Evolutionary conservation across 2,888 invertebrate genomes (phyloP).

Genomic region (Rutpela maculata): DNA sequence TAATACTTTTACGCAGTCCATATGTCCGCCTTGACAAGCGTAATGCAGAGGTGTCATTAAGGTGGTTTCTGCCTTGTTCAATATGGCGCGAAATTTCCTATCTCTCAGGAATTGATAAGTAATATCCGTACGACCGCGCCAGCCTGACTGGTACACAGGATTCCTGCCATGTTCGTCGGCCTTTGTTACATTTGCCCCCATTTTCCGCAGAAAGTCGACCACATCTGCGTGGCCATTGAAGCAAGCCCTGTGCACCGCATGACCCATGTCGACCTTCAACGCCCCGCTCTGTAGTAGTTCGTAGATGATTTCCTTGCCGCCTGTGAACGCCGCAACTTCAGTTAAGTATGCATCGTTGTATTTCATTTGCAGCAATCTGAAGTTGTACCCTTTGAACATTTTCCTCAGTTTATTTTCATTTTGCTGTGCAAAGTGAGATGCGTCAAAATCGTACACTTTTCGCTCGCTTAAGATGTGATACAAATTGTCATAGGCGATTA

Average conservation of each 20-base stretch:
- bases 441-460: conserved; percentile 23
- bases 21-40: conserved; percentile 36
- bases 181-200: conserved; percentile 27
- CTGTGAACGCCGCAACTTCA: conserved; percentile 29
- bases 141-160: conserved; percentile 22
- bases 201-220: conserved; percentile 12
- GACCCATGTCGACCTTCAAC: conserved; percentile 15
- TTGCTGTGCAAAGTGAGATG: background rate
- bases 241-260: conserved; percentile 33
- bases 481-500: conserved; percentile 29
- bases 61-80: background rate
- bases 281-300: conserved; percentile 11
- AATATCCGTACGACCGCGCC: conserved; percentile 9
- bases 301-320: conserved; percentile 19
- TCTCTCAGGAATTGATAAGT: conserved; percentile 20
- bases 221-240: conserved; percentile 26
- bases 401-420: conserved; percentile 17
- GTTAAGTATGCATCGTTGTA: conserved; percentile 36
- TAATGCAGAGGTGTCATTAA: conserved; percentile 38
- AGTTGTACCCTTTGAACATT: conserved; percentile 20
- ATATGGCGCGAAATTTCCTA: background rate
- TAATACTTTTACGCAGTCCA: conserved; percentile 25
- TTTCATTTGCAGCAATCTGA: conserved; percentile 23
- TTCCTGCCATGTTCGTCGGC: conserved; percentile 5
- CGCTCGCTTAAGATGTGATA: conserved; percentile 23